phyloP scores from a whole-genome alignment of 2,797 vertebrate genomes.

The Podargus strigoides region DNA sequence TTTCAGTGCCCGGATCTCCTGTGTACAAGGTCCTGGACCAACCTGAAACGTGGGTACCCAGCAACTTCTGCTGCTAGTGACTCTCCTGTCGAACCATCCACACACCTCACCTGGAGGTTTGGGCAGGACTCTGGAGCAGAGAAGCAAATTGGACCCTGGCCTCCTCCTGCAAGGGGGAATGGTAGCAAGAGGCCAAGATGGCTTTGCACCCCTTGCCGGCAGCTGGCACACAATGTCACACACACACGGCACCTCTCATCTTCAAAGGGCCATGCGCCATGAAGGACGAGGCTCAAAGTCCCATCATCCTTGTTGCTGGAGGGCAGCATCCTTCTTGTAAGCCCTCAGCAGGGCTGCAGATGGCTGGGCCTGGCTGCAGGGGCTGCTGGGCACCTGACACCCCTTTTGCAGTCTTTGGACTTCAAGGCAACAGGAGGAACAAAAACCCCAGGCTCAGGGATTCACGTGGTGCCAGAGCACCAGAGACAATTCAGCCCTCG shows the following conservation, averaged over 20 bases:
- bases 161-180: neutral
- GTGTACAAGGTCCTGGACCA: neutral
- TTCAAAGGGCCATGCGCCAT: fast-evolving
- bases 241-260: neutral
- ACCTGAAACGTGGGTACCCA: neutral
- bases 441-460: neutral
- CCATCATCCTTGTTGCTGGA: neutral
- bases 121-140: neutral
- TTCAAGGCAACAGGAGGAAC: neutral
- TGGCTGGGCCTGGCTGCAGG: fast-evolving
- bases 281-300: neutral
- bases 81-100: neutral
- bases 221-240: neutral
- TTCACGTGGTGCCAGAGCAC: neutral
- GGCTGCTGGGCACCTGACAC: neutral
- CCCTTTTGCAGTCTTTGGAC: neutral
- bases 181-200: neutral
- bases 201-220: neutral
- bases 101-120: neutral
- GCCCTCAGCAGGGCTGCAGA: neutral
- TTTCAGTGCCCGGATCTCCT: neutral
- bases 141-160: neutral
- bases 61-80: neutral
- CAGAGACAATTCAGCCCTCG: neutral
- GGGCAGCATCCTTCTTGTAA: neutral